phyloP scores from a whole-genome alignment of 2,888 invertebrate species.

The Oegoconia quadripuncta region DNA sequence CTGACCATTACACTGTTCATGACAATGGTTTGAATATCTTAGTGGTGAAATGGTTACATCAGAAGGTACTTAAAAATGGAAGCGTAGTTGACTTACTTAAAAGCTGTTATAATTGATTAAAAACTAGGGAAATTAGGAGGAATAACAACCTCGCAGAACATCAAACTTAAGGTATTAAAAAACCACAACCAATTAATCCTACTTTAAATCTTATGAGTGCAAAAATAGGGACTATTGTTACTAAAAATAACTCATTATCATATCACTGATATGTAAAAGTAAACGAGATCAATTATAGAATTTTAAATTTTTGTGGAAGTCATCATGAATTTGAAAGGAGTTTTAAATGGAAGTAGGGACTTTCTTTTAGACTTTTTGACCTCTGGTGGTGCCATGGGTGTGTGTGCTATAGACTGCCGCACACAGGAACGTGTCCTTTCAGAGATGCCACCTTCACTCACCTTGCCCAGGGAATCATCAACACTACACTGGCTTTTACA shows the following conservation, averaged over 20 bases:
- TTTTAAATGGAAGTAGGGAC: conserved; percentile 68
- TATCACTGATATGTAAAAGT: conserved; percentile 9
- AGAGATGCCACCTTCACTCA: conserved; percentile 41
- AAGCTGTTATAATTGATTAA: too few species aligned
- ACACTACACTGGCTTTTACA: conserved; percentile 51
- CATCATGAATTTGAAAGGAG: conserved; percentile 72
- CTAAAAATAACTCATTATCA: not conserved
- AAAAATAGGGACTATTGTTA: not conserved
- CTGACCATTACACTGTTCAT: too few species aligned
- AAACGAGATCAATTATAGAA: conserved; percentile 17
- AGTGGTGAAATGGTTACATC: too few species aligned
- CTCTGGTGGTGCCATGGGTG: conserved; percentile 48
- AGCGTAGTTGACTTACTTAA: too few species aligned
- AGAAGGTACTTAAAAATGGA: too few species aligned
- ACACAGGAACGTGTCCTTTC: conserved; percentile 42
- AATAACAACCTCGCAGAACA: too few species aligned
- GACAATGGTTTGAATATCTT: too few species aligned
- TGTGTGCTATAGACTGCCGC: conserved; percentile 41
- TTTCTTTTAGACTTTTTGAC: conserved; percentile 60
- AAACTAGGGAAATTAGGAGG: too few species aligned
- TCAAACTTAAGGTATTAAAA: too few species aligned
- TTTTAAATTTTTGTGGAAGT: conserved; percentile 54
- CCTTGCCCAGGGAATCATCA: conserved; percentile 41
- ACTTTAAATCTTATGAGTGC: too few species aligned
- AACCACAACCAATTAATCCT: conserved; percentile 36